Evolutionary conservation across 2,113 vertebrate genomes (phyloP), one percentile per base, ranked within the genome.

Genomic region (Coregonus clupeaformis): DNA sequence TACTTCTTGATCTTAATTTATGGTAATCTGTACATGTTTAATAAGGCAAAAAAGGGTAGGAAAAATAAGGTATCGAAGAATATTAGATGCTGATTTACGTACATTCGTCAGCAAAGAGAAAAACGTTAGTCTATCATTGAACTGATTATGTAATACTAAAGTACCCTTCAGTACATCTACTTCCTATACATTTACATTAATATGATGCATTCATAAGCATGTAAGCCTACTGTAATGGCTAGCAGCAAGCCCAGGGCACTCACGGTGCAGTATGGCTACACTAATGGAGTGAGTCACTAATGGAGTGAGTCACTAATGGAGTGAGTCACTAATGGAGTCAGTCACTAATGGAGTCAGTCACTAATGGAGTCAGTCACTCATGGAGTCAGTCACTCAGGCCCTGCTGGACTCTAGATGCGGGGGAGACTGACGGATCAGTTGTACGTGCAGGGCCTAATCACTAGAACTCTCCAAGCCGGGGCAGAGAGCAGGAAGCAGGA

Each of bases 201-300:
- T 62, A 25, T 62, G 59, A 62, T 24, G 22, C 59, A 24, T 18
- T 60, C 22, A 22, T 6, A 7, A n/a, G 36, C 7, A 9, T 6
- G 36, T 36, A 7, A 83, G 22, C n/a, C n/a, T 11, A n/a, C 59
- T 22, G 59, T 22, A 62, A 12, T n/a, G n/a, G 59, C 57, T 62
- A 1, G 59, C 59, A 36, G 36, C 36, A 36, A 36, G 36, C 85
- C 90, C 85, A 82, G 73, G 68, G 81, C 67, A 36, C 36, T 36
- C 59, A 25, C 7, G 59, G 16, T 25, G 57, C n/a, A 6, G 30
- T 72, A 3, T 67, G 52, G 32, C 60, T 55, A 78, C n/a, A 65
- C 76, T 69, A 72, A 66, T 71, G 49, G 20, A 76, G n/a, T n/a
- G n/a, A n/a, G n/a, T n/a, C n/a, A n/a, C n/a, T n/a, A n/a, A n/a